Conservation (phyloP, 2,797 vertebrate species). For the Acropternis orthonyx region DNA sequence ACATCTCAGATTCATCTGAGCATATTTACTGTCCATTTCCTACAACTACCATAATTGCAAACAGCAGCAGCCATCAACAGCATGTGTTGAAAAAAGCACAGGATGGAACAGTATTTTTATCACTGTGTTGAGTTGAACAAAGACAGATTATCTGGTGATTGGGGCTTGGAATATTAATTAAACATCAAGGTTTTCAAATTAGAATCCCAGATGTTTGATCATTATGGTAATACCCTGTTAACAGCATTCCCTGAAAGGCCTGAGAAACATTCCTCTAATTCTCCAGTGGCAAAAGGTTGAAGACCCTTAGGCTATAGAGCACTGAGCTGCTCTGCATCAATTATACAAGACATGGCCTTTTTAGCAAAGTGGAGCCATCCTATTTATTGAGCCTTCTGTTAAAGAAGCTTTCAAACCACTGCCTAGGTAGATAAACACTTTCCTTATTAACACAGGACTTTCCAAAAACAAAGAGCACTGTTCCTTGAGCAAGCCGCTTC, state of each 20-base stretch:
- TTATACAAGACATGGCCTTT: conserved; percentile 17
- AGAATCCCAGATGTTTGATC: conserved; percentile 49
- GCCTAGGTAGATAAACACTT: neutral
- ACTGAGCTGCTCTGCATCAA: neutral
- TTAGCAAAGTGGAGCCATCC: conserved; percentile 10
- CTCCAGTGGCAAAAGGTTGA: conserved; percentile 31
- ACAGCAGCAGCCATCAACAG: neutral
- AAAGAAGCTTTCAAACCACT: neutral
- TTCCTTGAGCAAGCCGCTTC: neutral
- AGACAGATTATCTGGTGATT: conserved; percentile 31
- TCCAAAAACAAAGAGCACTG: neutral
- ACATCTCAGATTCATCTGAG: neutral
- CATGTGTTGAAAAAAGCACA: neutral
- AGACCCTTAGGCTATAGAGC: conserved; percentile 19
- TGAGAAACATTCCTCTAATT: conserved; percentile 28
- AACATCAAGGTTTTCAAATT: conserved; percentile 50
- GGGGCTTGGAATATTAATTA: conserved; percentile 57
- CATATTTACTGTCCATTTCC: neutral
- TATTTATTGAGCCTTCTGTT: neutral
- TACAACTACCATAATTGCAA: neutral
- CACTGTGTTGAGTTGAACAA: conserved; percentile 6
- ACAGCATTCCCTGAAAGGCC: conserved; percentile 20
- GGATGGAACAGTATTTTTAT: neutral
- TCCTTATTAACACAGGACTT: neutral
- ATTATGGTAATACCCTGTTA: conserved; percentile 40